Conservation (phyloP, 2,113 vertebrate species). For the Rutilus rutilus region DNA sequence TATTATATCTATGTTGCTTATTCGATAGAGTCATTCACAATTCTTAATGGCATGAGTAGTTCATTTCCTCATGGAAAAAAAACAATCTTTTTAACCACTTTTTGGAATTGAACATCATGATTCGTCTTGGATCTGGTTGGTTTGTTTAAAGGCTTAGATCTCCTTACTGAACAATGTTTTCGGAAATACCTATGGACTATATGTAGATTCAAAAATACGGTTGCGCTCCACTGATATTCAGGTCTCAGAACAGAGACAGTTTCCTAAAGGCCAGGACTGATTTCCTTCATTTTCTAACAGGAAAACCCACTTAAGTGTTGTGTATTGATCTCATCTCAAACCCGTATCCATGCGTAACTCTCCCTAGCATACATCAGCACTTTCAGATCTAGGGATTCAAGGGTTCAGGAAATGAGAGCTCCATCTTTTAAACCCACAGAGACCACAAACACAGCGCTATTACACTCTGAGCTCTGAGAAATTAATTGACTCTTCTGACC, state of each 20-base stretch:
- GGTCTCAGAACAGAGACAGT: not conserved
- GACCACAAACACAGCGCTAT: not conserved
- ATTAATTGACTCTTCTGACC: constrained; percentile 42
- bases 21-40: not conserved
- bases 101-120: not conserved
- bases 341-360: not conserved
- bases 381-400: constrained; percentile 24
- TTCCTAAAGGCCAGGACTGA: constrained; percentile 1
- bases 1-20: not conserved
- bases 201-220: not conserved
- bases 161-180: not conserved
- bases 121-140: not conserved
- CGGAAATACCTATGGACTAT: not conserved
- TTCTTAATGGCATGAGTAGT: too few relatives aligned
- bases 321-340: constrained; percentile 26
- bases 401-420: constrained; percentile 5
- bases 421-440: constrained; percentile 16
- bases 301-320: not conserved
- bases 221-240: not conserved
- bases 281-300: constrained; percentile 13
- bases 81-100: not conserved
- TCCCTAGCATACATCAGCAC: constrained; percentile 41
- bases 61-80: not conserved
- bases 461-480: constrained; percentile 4
- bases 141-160: not conserved